phyloP scores from a whole-genome alignment of 2,797 vertebrate species.

The Amblyraja radiata region DNA sequence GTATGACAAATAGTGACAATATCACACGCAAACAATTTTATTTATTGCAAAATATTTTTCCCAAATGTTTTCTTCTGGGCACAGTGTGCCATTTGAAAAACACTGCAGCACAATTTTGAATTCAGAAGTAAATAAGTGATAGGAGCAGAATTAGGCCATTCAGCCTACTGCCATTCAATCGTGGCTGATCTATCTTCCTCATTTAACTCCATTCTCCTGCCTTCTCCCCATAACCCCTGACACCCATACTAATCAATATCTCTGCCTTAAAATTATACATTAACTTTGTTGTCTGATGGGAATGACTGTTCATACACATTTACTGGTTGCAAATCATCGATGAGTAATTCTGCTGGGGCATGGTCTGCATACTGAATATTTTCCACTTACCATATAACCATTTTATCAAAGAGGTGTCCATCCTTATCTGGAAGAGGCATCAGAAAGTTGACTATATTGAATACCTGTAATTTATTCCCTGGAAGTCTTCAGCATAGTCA shows the following conservation, averaged over 20 bases:
- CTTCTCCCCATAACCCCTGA: too few species aligned
- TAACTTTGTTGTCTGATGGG: background rate
- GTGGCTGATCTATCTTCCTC: too few species aligned
- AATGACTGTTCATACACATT: background rate
- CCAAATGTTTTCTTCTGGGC: background rate
- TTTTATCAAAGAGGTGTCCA: background rate
- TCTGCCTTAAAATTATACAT: too few species aligned
- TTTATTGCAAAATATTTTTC: background rate
- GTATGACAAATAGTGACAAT: background rate
- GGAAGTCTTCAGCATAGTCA: background rate
- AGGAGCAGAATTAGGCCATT: too few species aligned
- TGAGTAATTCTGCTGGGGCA: background rate
- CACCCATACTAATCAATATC: too few species aligned
- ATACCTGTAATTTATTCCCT: background rate
- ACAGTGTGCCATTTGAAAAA: background rate
- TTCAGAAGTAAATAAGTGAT: too few species aligned
- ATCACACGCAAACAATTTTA: background rate
- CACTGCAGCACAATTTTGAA: background rate
- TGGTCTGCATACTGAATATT: background rate
- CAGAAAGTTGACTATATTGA: background rate
- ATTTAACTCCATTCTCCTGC: too few species aligned
- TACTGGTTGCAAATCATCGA: background rate
- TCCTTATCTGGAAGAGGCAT: background rate
- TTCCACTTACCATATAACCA: background rate
- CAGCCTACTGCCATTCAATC: too few species aligned